Evolutionary conservation across 2,797 vertebrate genomes (phyloP).

Genomic region (Poeciliopsis presidionis): DNA sequence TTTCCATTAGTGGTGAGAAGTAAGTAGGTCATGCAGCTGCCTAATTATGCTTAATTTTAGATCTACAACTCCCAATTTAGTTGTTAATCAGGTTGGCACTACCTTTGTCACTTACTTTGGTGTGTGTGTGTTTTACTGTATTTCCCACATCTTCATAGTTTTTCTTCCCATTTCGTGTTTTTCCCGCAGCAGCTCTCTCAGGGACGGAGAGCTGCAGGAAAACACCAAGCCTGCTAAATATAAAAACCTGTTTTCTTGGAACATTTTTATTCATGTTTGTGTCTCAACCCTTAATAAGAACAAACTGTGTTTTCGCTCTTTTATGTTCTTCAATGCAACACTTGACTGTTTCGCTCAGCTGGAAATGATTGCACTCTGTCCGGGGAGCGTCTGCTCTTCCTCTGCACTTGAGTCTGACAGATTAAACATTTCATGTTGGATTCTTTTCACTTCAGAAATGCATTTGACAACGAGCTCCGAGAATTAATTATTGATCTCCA

Average conservation of each 20-base stretch:
- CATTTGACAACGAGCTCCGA: background rate
- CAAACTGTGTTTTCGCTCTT: background rate
- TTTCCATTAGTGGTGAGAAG: slow-evolving; percentile 27
- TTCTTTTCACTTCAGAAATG: background rate
- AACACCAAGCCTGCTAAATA: slow-evolving; percentile 1
- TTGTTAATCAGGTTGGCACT: slow-evolving; percentile 56
- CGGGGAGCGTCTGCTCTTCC: background rate
- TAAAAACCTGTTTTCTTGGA: background rate
- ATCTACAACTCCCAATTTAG: slow-evolving; percentile 43
- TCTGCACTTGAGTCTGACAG: background rate
- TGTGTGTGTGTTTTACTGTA: background rate
- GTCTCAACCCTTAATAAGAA: background rate
- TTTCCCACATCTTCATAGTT: background rate
- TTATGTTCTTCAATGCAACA: background rate
- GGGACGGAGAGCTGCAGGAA: background rate
- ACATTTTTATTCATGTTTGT: background rate
- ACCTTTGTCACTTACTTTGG: slow-evolving; percentile 5
- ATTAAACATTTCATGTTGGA: background rate
- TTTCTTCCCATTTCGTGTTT: background rate
- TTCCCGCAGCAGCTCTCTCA: background rate
- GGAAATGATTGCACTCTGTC: background rate
- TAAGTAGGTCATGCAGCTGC: slow-evolving; percentile 52
- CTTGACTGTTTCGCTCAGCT: background rate
- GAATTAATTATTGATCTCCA: background rate
- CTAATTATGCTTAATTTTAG: slow-evolving; percentile 61